Evolutionary conservation across 2,888 invertebrate species (phyloP).

Genomic region (Standfussiana lucernea): DNA sequence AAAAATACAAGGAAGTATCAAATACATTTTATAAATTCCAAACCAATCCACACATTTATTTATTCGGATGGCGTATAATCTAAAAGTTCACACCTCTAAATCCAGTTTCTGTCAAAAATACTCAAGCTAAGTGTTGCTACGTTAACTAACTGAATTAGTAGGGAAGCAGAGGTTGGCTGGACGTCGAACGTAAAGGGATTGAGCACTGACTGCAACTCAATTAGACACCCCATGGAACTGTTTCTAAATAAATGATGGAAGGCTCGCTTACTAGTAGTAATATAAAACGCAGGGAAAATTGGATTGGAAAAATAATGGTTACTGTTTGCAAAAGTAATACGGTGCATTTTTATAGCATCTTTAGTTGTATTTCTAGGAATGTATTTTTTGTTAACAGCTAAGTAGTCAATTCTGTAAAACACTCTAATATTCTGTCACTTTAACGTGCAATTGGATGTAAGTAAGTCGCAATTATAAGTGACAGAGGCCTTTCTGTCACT

Average conservation of each 20-base stretch:
- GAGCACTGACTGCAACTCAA: conserved; percentile 32
- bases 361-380: neutral
- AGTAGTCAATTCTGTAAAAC: neutral
- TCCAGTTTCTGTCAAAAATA: neutral
- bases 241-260: neutral
- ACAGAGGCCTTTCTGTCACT: no score
- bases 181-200: conserved; percentile 14
- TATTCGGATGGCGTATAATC: neutral
- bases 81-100: neutral
- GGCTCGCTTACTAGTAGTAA: neutral
- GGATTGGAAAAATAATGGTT: neutral
- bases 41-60: neutral
- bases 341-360: neutral
- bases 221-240: conserved; percentile 24
- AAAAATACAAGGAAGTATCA: neutral
- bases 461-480: neutral
- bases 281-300: neutral
- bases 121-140: neutral
- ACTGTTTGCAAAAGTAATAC: neutral
- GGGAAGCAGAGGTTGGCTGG: conserved; percentile 40
- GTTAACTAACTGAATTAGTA: conserved; percentile 16
- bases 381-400: neutral
- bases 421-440: neutral
- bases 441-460: neutral
- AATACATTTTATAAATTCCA: neutral